Base-by-base conservation (phyloP, 2,888 invertebrate species). In the Leucania comma region DNA sequence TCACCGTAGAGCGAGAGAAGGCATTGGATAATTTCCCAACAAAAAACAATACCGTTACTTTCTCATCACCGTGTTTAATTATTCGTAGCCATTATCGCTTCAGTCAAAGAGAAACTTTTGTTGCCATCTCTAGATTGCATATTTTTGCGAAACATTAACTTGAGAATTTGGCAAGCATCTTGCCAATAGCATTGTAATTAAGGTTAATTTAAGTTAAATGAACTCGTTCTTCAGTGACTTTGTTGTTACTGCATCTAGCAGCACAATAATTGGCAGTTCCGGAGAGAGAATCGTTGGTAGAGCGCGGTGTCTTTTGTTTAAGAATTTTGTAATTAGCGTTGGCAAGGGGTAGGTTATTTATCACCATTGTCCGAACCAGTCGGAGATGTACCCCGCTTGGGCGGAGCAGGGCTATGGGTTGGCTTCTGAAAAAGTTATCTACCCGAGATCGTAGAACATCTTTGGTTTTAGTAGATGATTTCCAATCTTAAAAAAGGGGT, bases 181-280 rank as follows among this genome's bases (percentile, higher is more conserved):
- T 72, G 69, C 69, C 48, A 60, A 81, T 74, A 68, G 65, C 63
- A 58, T 46, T 65, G 66, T 69, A 82, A 82, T 82, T 82, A 77
- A 78, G 82, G 82, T 73, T 82, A 82, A 82, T 80, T 81, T 61
- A 74, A 74, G 53, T 81, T 74, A 68, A 81, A 82, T 71, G 81
- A 72, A 81, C 81, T 78, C 29, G 17, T 51, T 65, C 64, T 60
- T 68, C 68, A 69, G 61, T 72, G 59, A 73, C 66, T 75, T 70
- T 65, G 71, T 77, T 77, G 69, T 68, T 38, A 69, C 65, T 71
- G 64, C 70, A 79, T 60, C 50, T 56, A 63, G 68, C 58, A 57
- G 51, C 63, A 68, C 29, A 69, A 68, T 78, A 78, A 78, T 76
- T 76, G 65, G 60, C 54, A 76, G 68, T 67, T 64, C 46, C 50